Percentiles rank a stretch among this genome's conserved stretches.
These are phyloP conservation scores for Scelioninae gen. 2 DNA, from an alignment of 2,888 invertebrate genomes.

Conservation along the genomic window DNA sequence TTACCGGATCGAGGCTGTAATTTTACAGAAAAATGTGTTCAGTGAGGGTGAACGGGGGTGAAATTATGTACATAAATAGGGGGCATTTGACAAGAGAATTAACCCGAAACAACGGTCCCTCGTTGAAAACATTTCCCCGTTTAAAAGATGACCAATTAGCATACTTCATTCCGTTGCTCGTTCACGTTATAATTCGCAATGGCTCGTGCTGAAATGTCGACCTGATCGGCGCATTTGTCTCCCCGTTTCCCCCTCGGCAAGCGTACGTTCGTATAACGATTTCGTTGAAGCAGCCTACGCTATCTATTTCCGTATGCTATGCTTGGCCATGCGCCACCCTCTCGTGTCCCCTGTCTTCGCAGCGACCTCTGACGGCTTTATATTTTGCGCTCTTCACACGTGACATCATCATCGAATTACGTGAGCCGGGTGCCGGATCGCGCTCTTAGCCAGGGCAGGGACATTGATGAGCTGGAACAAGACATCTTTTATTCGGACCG, in stretches of 20 bases:
- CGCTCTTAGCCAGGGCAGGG: slow-evolving; percentile 37
- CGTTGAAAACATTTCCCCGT: no score
- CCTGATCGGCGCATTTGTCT: slow-evolving; percentile 5
- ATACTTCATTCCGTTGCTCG: no score
- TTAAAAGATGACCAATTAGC: no score
- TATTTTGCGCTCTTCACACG: slow-evolving; percentile 74
- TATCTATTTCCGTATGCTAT: slow-evolving; percentile 65
- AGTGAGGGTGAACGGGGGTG: no score
- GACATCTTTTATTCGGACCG: slow-evolving; percentile 29
- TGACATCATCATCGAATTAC: slow-evolving; percentile 75
- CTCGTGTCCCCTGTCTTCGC: slow-evolving; percentile 50
- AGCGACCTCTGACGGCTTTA: slow-evolving; percentile 69
- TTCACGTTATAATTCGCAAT: slow-evolving; percentile 5
- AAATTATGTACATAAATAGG: no score
- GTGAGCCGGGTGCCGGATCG: slow-evolving; percentile 70
- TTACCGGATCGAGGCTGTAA: no score
- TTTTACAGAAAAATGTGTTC: no score
- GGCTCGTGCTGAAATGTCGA: neutral
- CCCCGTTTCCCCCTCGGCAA: neutral
- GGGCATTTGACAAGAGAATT: no score
- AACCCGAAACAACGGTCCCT: no score
- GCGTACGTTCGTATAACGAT: slow-evolving; percentile 26
- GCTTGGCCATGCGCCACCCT: slow-evolving; percentile 61
- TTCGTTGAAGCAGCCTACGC: slow-evolving; percentile 32
- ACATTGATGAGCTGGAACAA: slow-evolving; percentile 57